Percentiles rank a stretch among this genome's conserved stretches.
phyloP scores from a whole-genome alignment of 2,888 invertebrate genomes.

The Zygaena filipendulae region DNA sequence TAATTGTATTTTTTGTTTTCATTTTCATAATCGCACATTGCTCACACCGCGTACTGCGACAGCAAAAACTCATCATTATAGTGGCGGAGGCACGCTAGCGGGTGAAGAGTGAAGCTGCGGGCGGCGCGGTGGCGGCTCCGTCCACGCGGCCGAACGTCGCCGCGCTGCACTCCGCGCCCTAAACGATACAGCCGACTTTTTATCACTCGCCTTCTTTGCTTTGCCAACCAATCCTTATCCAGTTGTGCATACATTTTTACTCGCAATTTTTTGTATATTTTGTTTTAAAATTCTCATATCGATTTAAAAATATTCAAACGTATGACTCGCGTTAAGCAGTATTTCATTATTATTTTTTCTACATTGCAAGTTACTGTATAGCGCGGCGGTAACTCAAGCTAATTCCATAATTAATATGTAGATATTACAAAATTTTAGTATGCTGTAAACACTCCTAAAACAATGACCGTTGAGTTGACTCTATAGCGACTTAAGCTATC shows the following conservation, averaged over 20 bases:
- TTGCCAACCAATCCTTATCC: slow-evolving; percentile 48
- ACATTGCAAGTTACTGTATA: too few species aligned
- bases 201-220: slow-evolving; percentile 30
- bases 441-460: too few species aligned
- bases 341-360: too few species aligned
- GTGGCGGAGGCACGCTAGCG: slow-evolving; percentile 56
- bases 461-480: too few species aligned
- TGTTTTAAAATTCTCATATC: slow-evolving; percentile 14
- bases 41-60: slow-evolving; percentile 21
- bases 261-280: slow-evolving; percentile 27
- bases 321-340: too few species aligned
- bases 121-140: slow-evolving; percentile 58
- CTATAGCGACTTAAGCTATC: too few species aligned
- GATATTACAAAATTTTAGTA: too few species aligned
- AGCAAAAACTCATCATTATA: slow-evolving; percentile 66
- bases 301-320: slow-evolving; percentile 2
- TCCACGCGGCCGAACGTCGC: slow-evolving; percentile 62
- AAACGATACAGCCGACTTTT: slow-evolving; percentile 57
- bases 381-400: too few species aligned
- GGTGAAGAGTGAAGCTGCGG: slow-evolving; percentile 31
- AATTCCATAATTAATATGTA: too few species aligned
- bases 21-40: too few species aligned
- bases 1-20: too few species aligned
- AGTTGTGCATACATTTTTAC: slow-evolving; percentile 51
- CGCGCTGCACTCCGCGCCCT: slow-evolving; percentile 28